Percentiles rank a stretch among this genome's conserved stretches.
phyloP scores from a whole-genome alignment of 2,113 vertebrate species.

The Climacteris rufus region DNA sequence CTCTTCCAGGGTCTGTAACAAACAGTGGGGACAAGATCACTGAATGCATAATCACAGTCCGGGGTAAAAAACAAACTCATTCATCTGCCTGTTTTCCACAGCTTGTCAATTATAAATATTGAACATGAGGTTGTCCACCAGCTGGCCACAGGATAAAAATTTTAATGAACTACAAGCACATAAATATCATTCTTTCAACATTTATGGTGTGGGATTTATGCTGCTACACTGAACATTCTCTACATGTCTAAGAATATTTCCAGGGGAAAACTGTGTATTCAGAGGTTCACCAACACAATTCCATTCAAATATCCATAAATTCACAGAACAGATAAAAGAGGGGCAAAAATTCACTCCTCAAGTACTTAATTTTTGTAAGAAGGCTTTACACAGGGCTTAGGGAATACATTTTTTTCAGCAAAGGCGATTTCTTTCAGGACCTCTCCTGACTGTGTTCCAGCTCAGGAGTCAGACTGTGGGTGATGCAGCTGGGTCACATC shows the following conservation, averaged over 20 bases:
- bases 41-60: neutral
- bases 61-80: neutral
- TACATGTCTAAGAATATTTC: neutral
- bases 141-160: neutral
- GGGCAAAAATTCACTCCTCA: neutral
- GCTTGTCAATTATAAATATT: neutral
- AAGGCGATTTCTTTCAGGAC: neutral
- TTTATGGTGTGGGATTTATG: neutral
- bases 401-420: neutral
- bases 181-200: neutral
- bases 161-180: neutral
- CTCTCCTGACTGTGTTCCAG: neutral
- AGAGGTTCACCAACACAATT: neutral
- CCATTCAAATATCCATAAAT: neutral
- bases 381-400: neutral
- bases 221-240: neutral
- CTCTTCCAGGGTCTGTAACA: constrained; percentile 76
- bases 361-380: neutral
- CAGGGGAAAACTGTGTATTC: neutral
- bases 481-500: neutral
- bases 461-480: neutral
- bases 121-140: neutral
- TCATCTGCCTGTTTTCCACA: neutral
- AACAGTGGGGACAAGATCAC: neutral
- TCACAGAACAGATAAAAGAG: neutral